Evolutionary conservation across 2,797 vertebrate species (phyloP), one percentile per base, ranked within the genome.

Genomic region (Synanceia verrucosa): DNA sequence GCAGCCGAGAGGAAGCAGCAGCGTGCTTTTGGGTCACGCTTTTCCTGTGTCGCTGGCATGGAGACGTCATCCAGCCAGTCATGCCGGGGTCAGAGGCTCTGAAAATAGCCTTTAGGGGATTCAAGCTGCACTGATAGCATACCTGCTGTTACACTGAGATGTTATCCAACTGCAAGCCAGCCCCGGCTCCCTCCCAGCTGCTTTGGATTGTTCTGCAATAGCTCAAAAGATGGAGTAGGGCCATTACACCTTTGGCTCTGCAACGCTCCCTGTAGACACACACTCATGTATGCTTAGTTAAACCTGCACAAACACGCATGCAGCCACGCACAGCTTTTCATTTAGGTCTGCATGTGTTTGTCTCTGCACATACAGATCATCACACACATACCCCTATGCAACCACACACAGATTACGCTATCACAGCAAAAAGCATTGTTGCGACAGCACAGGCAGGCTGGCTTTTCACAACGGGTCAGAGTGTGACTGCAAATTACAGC

Each of bases 401-500:
- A 26, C 12, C 55, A 26, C 36, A 39, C 23, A 26, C 57, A 69
- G 73, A 85, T 85, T 87, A 85, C 37, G 34, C 79, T 86, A 86
- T 82, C 80, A 78, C 81, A 61, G 69, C 83, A 78, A 79, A 79
- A 81, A 73, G 70, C 81, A 86, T 72, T 46, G 46, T n/a, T 48
- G 76, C 41, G 4, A 72, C 47, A 65, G 46, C 28, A 8, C 64
- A 47, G 72, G n/a, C 75, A 44, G 56, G 28, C 57, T 65, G 79
- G 76, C 65, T 86, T 87, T 55, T 84, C 74, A 48, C 57, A 50
- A 53, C 60, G 72, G 85, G 91, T 92, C 89, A 90, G 87, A 91
- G 90, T 88, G n/a, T 90, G 85, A 84, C 78, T 79, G 78, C 75
- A 91, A 90, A 91, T 90, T 90, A 88, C 89, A 90, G 85, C 82